Evolutionary conservation across 2,113 vertebrate species (phyloP).

Genomic region (Periophthalmodon schlosseri): DNA sequence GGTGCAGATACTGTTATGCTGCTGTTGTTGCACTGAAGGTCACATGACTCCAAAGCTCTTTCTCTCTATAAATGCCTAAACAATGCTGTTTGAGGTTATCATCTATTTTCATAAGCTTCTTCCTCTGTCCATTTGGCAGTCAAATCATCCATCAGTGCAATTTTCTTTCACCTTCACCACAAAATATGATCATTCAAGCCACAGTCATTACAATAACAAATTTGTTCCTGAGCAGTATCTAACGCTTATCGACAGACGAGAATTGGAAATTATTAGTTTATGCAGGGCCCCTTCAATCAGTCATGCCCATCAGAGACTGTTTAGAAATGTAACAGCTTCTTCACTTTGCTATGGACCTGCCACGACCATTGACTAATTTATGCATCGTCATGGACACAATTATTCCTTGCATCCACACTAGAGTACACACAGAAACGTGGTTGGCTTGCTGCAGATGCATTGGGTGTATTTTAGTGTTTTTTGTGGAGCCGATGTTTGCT

Average conservation of each 20-base stretch:
- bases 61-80: neutral
- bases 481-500: slow-evolving; percentile 45
- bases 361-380: neutral
- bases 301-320: neutral
- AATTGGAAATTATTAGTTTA: neutral
- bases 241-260: neutral
- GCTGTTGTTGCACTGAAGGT: no score
- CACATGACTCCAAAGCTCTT: no score
- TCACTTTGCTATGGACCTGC: neutral
- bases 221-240: neutral
- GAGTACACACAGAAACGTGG: neutral
- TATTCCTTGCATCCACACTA: neutral
- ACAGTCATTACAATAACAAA: neutral
- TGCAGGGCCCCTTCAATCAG: neutral
- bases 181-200: neutral
- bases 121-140: neutral
- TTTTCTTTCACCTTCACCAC: slow-evolving; percentile 3
- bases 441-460: slow-evolving; percentile 31
- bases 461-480: slow-evolving; percentile 50
- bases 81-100: neutral
- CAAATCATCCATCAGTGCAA: neutral
- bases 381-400: neutral
- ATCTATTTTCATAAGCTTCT: neutral
- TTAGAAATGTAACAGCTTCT: neutral
- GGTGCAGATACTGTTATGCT: no score